Conservation (phyloP, 2,113 vertebrate genomes). For the Leptocoma aspasia region DNA sequence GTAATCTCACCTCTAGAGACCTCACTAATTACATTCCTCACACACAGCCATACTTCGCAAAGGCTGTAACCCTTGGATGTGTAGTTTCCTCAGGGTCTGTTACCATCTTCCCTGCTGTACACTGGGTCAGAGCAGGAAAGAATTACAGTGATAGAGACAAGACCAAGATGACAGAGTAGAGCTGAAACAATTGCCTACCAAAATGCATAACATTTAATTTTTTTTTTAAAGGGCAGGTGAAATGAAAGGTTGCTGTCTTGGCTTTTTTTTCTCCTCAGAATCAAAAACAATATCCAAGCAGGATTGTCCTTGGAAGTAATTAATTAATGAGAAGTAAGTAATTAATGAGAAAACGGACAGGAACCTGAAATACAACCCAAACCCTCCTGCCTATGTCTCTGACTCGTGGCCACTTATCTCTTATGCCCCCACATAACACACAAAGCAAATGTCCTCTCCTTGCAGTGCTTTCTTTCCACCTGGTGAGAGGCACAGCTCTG, state of each 20-base stretch:
- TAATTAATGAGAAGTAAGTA: not conserved
- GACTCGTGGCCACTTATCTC: not conserved
- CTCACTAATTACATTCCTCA: not conserved
- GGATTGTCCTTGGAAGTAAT: not conserved
- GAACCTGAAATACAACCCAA: not conserved
- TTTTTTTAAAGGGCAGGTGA: not conserved
- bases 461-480: not conserved
- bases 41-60: not conserved
- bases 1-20: not conserved
- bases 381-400: not conserved
- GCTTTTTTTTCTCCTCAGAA: not conserved
- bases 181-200: fast-evolving
- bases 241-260: not conserved
- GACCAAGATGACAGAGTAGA: not conserved
- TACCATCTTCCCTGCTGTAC: not conserved
- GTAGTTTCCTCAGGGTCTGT: not conserved
- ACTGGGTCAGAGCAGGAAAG: not conserved
- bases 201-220: not conserved
- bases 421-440: fast-evolving
- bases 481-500: not conserved
- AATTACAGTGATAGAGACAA: not conserved
- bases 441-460: not conserved
- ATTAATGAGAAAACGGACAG: not conserved
- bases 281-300: not conserved
- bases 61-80: not conserved